Base-by-base conservation (phyloP, 2,888 invertebrate species). In the Pinctada fucata region DNA sequence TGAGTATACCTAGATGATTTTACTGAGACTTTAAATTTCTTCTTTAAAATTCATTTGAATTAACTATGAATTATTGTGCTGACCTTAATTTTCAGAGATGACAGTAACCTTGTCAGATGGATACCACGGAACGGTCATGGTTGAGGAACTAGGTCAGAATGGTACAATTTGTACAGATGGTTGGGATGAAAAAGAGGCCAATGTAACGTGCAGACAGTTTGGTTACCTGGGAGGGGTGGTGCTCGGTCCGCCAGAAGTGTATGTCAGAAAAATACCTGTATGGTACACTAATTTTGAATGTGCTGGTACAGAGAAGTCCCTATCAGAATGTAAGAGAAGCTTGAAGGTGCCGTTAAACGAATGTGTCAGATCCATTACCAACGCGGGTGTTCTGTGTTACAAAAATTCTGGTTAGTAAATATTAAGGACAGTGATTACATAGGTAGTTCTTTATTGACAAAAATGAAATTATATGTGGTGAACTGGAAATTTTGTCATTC, bases 81-180 rank as follows among this genome's bases (percentile, higher is more conserved):
- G 31, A 3, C 31, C 47, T 65, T 65, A 6, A n/a, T 3, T 71
- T 76, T 13, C 79, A 88, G 88, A 79, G 5, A 76, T 79, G 3
- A 82, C 80, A 58, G 78, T 83, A 64, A 79, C 71, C 49, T 77
- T 88, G n/a, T 65, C 81, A 45, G 76, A 82, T 63, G 84, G 78
- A 3, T 80, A 96, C 0, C 93, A 96, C 72, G 93, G 96, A 0
- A 93, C 95, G 64, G 92, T 96, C 3, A 95, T 96, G 91, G 94
- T 96, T 0, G 94, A 94, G 81, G 94, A 95, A 85, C 94, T 94
- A 80, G 95, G 95, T 1, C 93, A 95, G 16, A 96, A 96, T 95
- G 96, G 96, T 5, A 95, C 87, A 6, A 81, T 88, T n/a, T 90
- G 90, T 79, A 76, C 80, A 5, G 82, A 84, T 8, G 84, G 82